These are phyloP conservation scores for Ammodytes dubius DNA, from an alignment of 2,113 vertebrate species.

Conservation along the genomic window DNA sequence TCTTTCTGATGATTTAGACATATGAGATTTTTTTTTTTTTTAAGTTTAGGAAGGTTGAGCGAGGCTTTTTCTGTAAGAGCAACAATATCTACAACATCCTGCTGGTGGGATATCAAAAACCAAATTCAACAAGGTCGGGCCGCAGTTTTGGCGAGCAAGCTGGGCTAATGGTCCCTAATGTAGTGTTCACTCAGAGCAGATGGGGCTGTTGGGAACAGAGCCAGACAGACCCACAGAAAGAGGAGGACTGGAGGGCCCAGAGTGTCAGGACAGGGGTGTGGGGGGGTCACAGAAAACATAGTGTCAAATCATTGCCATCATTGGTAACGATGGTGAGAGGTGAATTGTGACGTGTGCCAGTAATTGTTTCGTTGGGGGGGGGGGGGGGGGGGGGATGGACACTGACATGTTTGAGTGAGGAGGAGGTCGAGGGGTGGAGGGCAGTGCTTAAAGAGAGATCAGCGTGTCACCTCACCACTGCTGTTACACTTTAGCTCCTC, in stretches of 20 bases:
- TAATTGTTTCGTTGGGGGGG: slow-evolving; percentile 22
- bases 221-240: slow-evolving; percentile 48
- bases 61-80: slow-evolving; percentile 23
- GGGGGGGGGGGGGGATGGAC: too few relatives aligned
- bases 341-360: slow-evolving; percentile 52
- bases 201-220: slow-evolving; percentile 71
- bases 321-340: slow-evolving; percentile 54
- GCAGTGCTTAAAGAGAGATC: slow-evolving; percentile 61
- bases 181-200: slow-evolving; percentile 77
- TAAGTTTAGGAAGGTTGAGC: slow-evolving; percentile 20
- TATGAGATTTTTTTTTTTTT: neutral
- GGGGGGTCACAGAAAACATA: slow-evolving; percentile 59
- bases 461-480: slow-evolving; percentile 69
- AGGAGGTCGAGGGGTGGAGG: slow-evolving; percentile 53
- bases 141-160: slow-evolving; percentile 51
- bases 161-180: slow-evolving; percentile 72
- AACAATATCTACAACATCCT: slow-evolving; percentile 42
- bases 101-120: slow-evolving; percentile 47
- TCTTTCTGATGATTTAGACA: slow-evolving; percentile 13
- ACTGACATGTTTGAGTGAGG: slow-evolving; percentile 43
- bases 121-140: slow-evolving; percentile 53
- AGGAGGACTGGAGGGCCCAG: slow-evolving; percentile 47
- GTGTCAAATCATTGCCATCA: slow-evolving; percentile 68
- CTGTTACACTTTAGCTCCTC: slow-evolving; percentile 43
- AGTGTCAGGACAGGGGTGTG: slow-evolving; percentile 34